phyloP scores from a whole-genome alignment of 2,888 invertebrate species.

The Drosophila prostipennis region DNA sequence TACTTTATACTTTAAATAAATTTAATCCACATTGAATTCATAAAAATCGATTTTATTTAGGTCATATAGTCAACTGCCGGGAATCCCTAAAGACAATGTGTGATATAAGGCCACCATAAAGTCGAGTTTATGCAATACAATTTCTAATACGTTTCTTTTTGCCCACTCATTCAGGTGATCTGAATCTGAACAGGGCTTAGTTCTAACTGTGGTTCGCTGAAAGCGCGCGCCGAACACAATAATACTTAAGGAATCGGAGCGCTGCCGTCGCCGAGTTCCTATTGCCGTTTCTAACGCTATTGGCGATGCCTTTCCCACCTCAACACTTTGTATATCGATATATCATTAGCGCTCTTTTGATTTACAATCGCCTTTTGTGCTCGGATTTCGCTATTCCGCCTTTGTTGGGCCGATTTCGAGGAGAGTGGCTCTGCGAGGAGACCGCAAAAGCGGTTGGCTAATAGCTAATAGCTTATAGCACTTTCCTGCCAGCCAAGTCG shows the following conservation, averaged over 20 bases:
- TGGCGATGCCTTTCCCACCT: conserved; percentile 47
- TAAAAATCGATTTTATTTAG: background rate
- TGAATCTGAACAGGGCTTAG: conserved; percentile 23
- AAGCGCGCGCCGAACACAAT: conserved; percentile 55
- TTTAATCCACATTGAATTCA: no score
- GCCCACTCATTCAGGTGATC: conserved; percentile 33
- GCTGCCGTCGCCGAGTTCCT: conserved; percentile 37
- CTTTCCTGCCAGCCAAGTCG: conserved; percentile 47
- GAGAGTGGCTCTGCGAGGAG: conserved; percentile 43
- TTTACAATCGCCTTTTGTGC: conserved; percentile 78
- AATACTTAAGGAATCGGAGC: conserved; percentile 63
- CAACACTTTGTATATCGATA: conserved; percentile 69
- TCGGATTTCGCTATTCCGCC: conserved; percentile 46
- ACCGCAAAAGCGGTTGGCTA: conserved; percentile 55
- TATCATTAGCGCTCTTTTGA: conserved; percentile 76
- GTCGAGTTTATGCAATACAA: conserved; percentile 11
- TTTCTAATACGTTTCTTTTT: conserved; percentile 6
- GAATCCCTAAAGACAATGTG: background rate
- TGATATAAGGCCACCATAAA: background rate
- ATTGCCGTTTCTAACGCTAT: conserved; percentile 33
- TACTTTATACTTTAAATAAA: no score
- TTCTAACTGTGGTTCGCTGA: conserved; percentile 58
- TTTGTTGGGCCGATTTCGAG: conserved; percentile 63
- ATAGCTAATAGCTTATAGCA: conserved; percentile 76
- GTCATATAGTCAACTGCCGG: background rate